A percentile compares a stretch with the other conserved stretches of the same genome.
Evolutionary conservation across 2,113 vertebrate species (phyloP).

Genomic region (Poeciliopsis retropinna): DNA sequence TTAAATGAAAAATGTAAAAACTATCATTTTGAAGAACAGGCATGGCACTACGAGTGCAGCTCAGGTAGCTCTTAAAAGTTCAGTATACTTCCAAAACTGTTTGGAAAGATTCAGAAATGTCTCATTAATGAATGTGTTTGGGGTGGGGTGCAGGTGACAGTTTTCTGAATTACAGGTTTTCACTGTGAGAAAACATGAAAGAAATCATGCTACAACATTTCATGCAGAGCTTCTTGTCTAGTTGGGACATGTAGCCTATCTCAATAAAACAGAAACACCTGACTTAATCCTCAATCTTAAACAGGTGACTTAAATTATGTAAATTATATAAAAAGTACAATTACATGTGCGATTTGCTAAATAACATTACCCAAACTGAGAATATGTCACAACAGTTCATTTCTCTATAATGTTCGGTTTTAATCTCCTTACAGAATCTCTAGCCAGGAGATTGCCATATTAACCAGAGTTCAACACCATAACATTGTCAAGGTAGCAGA

Average conservation of each 20-base stretch:
- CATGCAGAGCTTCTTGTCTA: neutral
- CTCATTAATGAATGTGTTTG: neutral
- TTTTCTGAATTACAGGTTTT: neutral
- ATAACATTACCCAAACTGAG: too few species aligned
- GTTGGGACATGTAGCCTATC: neutral
- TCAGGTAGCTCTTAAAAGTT: neutral
- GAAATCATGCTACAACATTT: neutral
- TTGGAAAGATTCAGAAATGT: neutral
- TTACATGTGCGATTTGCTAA: too few species aligned
- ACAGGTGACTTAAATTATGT: too few species aligned
- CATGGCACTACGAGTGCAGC: neutral
- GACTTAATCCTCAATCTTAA: too few species aligned
- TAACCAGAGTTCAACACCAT: constrained; percentile 86
- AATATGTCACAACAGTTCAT: too few species aligned
- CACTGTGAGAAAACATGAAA: neutral
- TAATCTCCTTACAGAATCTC: too few species aligned
- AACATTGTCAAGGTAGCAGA: constrained; percentile 92
- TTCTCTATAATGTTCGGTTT: too few species aligned
- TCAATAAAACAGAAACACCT: neutral
- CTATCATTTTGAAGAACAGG: too few species aligned
- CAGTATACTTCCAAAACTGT: neutral
- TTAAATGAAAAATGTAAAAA: too few species aligned
- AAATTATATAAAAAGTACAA: too few species aligned
- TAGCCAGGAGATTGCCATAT: constrained; percentile 88
- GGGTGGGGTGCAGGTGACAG: neutral